Conservation (phyloP, 2,888 invertebrate species). For the Aricia artaxerxes region DNA sequence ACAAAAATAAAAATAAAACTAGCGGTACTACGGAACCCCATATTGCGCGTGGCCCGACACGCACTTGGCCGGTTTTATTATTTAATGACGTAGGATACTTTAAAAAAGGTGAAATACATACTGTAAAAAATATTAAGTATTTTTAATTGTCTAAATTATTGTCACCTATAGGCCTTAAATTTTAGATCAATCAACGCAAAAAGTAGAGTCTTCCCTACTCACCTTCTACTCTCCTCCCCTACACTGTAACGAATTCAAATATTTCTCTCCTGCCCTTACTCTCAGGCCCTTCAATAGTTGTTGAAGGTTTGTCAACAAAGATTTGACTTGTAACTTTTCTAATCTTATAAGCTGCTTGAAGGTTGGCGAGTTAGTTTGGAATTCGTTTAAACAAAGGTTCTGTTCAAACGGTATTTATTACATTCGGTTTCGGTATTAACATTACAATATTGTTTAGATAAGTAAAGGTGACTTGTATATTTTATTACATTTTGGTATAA, state of each 20-base stretch:
- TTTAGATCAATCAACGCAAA: background rate
- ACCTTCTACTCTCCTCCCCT: background rate
- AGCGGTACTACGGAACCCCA: too few species aligned
- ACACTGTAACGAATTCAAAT: background rate
- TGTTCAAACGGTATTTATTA: background rate
- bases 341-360: conserved; percentile 22
- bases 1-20: too few species aligned
- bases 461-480: background rate
- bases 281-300: background rate
- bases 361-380: conserved; percentile 4
- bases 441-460: background rate
- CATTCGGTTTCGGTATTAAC: background rate
- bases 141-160: too few species aligned
- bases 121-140: background rate
- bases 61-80: too few species aligned
- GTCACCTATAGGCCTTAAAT: too few species aligned
- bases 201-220: background rate
- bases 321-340: conserved; percentile 23
- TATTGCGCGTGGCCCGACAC: too few species aligned
- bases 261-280: background rate
- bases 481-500: background rate
- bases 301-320: conserved; percentile 23
- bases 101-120: too few species aligned
- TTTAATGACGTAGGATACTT: too few species aligned
- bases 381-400: conserved; percentile 1